phyloP scores from a whole-genome alignment of 2,113 vertebrate genomes.

The Arothron firmamentum region DNA sequence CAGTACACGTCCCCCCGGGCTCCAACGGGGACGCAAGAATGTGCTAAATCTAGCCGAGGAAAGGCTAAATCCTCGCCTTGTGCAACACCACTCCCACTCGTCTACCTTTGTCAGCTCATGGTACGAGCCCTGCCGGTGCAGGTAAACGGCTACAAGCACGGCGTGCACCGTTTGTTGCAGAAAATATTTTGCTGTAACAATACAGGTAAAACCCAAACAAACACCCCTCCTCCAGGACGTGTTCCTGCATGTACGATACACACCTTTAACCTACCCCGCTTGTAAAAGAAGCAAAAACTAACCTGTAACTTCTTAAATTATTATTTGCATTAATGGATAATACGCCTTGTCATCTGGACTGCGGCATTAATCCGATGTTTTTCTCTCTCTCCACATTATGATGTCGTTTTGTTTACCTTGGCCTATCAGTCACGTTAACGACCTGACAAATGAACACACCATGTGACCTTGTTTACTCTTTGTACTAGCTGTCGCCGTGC shows the following conservation, averaged over 20 bases:
- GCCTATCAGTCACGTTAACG: no score
- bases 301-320: neutral
- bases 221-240: conserved; percentile 9
- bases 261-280: conserved; percentile 16
- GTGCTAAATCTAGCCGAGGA: conserved; percentile 55
- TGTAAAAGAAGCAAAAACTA: conserved; percentile 12
- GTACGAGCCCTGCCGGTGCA: conserved; percentile 6
- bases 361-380: no score
- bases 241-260: conserved; percentile 30
- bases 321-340: no score
- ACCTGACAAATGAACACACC: no score
- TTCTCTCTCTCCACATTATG: no score
- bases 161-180: neutral
- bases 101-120: conserved; percentile 40
- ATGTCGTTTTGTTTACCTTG: no score
- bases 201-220: conserved; percentile 13
- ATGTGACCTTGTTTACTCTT: no score
- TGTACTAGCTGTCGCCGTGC: no score
- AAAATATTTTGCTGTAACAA: neutral
- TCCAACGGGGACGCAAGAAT: conserved; percentile 49
- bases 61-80: conserved; percentile 58
- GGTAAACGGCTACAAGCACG: neutral
- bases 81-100: conserved; percentile 56
- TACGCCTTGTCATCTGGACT: no score
- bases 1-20: conserved; percentile 46